Base-by-base conservation (phyloP, 2,113 vertebrate species). In the Sceloporus tristichus region DNA sequence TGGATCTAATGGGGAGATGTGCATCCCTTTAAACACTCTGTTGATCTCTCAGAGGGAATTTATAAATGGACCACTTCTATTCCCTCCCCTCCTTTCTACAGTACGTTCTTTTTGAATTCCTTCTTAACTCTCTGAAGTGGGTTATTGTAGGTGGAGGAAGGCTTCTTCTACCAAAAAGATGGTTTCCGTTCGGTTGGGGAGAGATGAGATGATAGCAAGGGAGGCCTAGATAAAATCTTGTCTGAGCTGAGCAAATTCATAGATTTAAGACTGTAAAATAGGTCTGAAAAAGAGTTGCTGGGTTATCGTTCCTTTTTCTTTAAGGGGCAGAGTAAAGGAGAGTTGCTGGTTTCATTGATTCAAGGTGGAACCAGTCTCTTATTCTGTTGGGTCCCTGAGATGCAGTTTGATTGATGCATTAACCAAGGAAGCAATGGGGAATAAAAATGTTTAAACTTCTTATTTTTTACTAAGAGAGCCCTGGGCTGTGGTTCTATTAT, bases 21-120 rank as follows among this genome's bases (percentile, higher is more conserved):
- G 4, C 53, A 40, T 38, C 19, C 29, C 86, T 88, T 88, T 88
- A 88, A 88, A 82, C 38, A 38, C 21, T 25, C 13, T 1, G 16
- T 16, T 53, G 9, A 27, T 29, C 23, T 13, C 70, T 59, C 29
- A 16, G 19, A 79, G 27, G 2, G 56, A 85, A 76, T 29, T 85
- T 53, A 89, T 76, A 89, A 85, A 76, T 38, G 34, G 42, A 9
- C 10, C 2, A 11, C 13, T 65, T 5, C 38, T 29, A 0, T 10
- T n/a, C 2, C 7, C 11, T 1, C 23, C 5, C 4, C 18, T 11
- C 1, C 25, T 19, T n/a, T 71, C 34, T 13, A 23, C n/a, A n/a
- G n/a, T n/a, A n/a, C 10, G 48, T 34, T 38, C 11, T 84, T 74
- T 38, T 8, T 5, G 62, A 80, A 56, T 16, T 19, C n/a, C 42